Base-by-base conservation (phyloP, 2,113 vertebrate species). In the Osmerus eperlanus region DNA sequence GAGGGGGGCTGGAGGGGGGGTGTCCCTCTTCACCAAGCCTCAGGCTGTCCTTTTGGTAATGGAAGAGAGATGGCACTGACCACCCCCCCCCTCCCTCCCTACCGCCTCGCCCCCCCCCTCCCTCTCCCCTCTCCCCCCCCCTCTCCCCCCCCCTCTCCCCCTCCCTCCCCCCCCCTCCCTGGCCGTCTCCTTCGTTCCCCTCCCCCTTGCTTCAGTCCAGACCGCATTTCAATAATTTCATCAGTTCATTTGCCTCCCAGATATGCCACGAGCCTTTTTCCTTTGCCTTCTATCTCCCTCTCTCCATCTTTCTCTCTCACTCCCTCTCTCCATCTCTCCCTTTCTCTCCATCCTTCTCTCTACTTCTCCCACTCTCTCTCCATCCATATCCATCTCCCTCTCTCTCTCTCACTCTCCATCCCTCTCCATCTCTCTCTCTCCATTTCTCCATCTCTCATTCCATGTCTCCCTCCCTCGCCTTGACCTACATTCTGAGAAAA, bases 401-500 rank as follows among this genome's bases (percentile, higher is more conserved):
- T 73, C 70, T 47, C 9, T 12, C 41, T 8, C 41, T 47, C 36
- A 6, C 9, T 47, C 41, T 47, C 41, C 32, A 36, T 36, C 23
- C 23, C 3, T 36, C 2, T 28, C 25, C 25, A 28, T 36, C 32
- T 36, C 32, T 7, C 41, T 32, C 32, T 47, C 41, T 47, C 41
- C 32, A 36, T 36, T 36, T 36, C 25, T 28, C 25, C 25, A 28
- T 36, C 32, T 36, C 32, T 36, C 41, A 12, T 36, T 36, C 32
- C 32, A 36, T 3, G 7, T 36, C 5, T 36, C 32, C 32, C 32
- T 74, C 65, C 41, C 32, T 86, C 82, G 90, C 86, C 86, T 91
- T 94, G 92, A 94, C 93, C 91, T 91, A 95, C 89, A 93, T 95
- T 91, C 81, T 78, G 87, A 88, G 91, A 25, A 84, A 88, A 91